Evolutionary conservation across 2,888 invertebrate genomes (phyloP).

Genomic region (Schizaphis graminum): DNA sequence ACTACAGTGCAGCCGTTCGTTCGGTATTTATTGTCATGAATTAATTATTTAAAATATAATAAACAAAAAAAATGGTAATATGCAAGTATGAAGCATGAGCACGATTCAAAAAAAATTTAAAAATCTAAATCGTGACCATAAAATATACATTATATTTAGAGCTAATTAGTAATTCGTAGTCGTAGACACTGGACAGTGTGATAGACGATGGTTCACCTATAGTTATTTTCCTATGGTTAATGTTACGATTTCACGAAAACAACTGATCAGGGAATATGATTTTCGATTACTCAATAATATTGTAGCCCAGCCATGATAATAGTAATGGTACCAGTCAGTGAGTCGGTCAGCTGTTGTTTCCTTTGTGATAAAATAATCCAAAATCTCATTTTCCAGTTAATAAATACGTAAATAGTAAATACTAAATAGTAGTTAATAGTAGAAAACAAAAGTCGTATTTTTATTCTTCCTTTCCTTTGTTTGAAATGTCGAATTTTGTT

Average conservation of each 20-base stretch:
- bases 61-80: no score
- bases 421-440: neutral
- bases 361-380: slow-evolving; percentile 58
- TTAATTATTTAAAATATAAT: no score
- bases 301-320: neutral
- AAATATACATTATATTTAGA: neutral
- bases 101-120: no score
- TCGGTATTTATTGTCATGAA: no score
- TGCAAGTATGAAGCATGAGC: no score
- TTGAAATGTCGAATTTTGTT: neutral
- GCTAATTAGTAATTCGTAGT: no score
- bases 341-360: slow-evolving; percentile 39
- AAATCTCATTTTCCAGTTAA: neutral
- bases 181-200: neutral
- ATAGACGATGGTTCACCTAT: neutral
- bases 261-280: neutral
- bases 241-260: neutral
- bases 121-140: no score
- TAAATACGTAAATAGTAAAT: neutral
- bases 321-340: neutral
- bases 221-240: neutral
- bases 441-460: neutral
- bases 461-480: neutral
- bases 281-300: neutral
- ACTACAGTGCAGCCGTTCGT: neutral